Conservation (phyloP, 2,888 invertebrate species). For the Pammene aurita region DNA sequence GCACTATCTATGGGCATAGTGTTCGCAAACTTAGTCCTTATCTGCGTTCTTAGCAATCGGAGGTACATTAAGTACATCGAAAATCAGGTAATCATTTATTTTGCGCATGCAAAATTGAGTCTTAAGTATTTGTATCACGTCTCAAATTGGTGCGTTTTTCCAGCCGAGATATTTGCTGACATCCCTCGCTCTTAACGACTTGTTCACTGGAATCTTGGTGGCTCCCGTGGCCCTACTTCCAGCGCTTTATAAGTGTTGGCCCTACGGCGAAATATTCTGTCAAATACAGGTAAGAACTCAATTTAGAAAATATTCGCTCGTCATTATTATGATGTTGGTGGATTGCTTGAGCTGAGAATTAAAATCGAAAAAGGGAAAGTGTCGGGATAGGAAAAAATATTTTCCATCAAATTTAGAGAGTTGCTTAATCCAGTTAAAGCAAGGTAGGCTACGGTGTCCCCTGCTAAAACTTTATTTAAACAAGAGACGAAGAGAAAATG, state of each 20-base stretch:
- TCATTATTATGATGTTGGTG: constrained; percentile 18
- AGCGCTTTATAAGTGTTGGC: constrained; percentile 94
- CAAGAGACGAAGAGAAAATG: constrained; percentile 75
- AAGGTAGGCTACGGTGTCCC: constrained; percentile 63
- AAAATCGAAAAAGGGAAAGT: constrained; percentile 42
- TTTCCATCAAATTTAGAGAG: constrained; percentile 66
- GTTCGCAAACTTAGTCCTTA: constrained; percentile 90
- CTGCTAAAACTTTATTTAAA: constrained; percentile 69
- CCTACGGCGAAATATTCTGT: constrained; percentile 94
- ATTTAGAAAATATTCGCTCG: constrained; percentile 10
- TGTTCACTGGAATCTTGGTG: constrained; percentile 93
- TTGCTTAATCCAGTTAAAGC: constrained; percentile 71
- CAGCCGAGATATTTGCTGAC: constrained; percentile 94
- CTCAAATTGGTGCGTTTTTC: constrained; percentile 46
- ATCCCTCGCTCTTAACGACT: constrained; percentile 93
- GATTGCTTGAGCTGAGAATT: constrained; percentile 30
- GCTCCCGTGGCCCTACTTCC: constrained; percentile 93
- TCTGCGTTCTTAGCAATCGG: constrained; percentile 92
- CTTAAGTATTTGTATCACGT: neutral
- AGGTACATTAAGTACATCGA: constrained; percentile 93
- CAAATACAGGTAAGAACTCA: constrained; percentile 89
- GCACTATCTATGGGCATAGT: constrained; percentile 90
- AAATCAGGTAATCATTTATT: constrained; percentile 86
- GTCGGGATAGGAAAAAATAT: constrained; percentile 57
- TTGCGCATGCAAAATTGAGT: neutral